A percentile compares a stretch with the other conserved stretches of the same genome.
phyloP scores from a whole-genome alignment of 1,140 invertebrate species.

The Bombus confusus region DNA sequence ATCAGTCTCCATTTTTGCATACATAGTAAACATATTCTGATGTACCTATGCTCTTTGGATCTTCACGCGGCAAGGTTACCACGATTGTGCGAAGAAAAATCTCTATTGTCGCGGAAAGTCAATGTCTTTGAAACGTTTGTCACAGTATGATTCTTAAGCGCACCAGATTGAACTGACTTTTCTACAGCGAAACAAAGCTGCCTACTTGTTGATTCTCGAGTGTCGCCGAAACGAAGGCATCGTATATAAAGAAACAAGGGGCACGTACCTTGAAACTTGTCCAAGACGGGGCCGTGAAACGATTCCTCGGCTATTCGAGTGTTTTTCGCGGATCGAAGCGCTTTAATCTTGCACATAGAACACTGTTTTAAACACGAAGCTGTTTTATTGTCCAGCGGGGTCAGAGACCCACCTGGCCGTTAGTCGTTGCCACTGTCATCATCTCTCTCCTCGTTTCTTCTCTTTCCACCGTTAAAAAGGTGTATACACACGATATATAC shows the following conservation, averaged over 20 bases:
- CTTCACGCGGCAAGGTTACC: neutral
- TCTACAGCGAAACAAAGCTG: neutral
- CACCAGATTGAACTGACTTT: neutral
- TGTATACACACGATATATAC: neutral
- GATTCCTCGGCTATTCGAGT: neutral
- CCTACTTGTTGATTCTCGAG: conserved; percentile 22
- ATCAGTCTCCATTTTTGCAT: neutral
- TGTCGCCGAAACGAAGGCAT: neutral
- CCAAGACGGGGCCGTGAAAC: neutral
- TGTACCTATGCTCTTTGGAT: neutral
- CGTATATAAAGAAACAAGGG: neutral
- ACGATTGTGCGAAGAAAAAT: neutral
- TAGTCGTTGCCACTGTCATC: conserved; percentile 51
- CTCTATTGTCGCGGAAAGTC: neutral
- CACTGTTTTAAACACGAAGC: neutral
- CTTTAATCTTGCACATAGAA: neutral
- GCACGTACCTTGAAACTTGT: conserved; percentile 12
- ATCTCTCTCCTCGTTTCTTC: conserved; percentile 24
- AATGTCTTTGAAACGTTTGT: neutral
- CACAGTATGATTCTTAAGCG: neutral
- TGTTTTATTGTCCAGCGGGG: conserved; percentile 32
- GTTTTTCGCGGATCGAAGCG: neutral
- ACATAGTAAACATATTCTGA: no score
- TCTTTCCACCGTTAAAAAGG: conserved; percentile 26
- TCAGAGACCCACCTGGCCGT: conserved; percentile 62